Conservation (phyloP, 1,140 invertebrate species). For the Berghia stephanieae region DNA sequence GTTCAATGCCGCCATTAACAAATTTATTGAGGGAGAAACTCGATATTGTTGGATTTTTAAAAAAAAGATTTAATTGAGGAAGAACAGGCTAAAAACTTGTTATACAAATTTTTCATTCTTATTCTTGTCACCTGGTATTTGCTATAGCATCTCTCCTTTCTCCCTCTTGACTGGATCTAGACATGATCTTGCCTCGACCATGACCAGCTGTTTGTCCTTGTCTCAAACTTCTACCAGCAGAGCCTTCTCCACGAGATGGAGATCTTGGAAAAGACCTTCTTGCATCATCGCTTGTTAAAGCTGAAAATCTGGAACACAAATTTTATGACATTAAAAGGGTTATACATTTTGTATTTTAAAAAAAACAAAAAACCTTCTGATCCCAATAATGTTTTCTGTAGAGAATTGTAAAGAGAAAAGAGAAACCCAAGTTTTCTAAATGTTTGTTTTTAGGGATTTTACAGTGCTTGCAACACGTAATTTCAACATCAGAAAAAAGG, state of each 20-base stretch:
- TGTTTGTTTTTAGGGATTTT: too few species aligned
- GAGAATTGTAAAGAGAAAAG: too few species aligned
- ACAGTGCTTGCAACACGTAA: too few species aligned
- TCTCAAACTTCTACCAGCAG: constrained; percentile 39
- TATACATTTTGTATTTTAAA: too few species aligned
- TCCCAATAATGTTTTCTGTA: too few species aligned
- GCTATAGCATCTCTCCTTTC: constrained; percentile 56
- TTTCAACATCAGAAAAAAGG: too few species aligned
- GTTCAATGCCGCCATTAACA: too few species aligned
- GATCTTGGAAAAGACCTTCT: constrained; percentile 35
- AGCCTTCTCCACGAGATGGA: constrained; percentile 29
- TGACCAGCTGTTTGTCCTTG: constrained; percentile 44
- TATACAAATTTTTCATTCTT: background rate
- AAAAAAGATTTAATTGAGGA: background rate
- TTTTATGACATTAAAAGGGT: too few species aligned
- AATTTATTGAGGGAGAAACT: too few species aligned
- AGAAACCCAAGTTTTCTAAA: too few species aligned
- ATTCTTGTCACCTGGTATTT: constrained; percentile 48
- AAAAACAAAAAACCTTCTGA: background rate
- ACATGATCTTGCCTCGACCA: constrained; percentile 37
- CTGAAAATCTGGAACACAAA: constrained; percentile 49
- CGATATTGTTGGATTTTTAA: too few species aligned
- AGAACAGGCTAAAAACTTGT: background rate
- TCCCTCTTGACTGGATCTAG: constrained; percentile 52
- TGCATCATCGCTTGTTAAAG: constrained; percentile 48